phyloP scores from a whole-genome alignment of 2,888 invertebrate species.

The Cylindroiulus punctatus region DNA sequence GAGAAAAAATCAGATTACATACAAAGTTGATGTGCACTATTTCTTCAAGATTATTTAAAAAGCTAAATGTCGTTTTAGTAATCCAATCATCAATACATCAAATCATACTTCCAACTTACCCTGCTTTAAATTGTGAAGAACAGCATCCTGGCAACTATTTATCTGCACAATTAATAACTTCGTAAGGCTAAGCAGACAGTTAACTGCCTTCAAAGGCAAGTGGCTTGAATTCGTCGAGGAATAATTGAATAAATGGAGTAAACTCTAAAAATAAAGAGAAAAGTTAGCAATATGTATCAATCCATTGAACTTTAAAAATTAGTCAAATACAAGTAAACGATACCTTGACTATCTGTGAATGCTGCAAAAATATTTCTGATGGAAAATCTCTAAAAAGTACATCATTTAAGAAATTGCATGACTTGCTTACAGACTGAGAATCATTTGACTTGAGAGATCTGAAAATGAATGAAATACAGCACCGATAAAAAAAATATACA shows the following conservation, averaged over 20 bases:
- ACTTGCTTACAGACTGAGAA: not conserved
- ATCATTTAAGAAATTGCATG: slow-evolving; percentile 36
- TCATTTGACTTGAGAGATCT: slow-evolving; percentile 6
- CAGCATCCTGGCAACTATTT: not conserved
- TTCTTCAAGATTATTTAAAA: too few relatives aligned
- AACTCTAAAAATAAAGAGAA: not conserved
- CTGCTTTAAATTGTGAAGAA: not conserved
- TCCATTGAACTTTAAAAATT: not conserved
- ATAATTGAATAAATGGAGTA: not conserved
- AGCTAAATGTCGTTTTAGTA: not conserved
- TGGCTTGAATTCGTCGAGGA: not conserved
- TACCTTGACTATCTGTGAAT: slow-evolving; percentile 37
- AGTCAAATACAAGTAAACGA: not conserved
- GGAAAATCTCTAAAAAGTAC: slow-evolving; percentile 49
- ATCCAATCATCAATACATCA: not conserved
- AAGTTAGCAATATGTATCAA: not conserved
- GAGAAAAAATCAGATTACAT: not conserved
- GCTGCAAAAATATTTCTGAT: slow-evolving; percentile 40
- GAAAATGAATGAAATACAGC: not conserved
- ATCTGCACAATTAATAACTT: not conserved
- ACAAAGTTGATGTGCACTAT: too few relatives aligned
- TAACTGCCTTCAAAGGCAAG: slow-evolving; percentile 36
- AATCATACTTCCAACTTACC: not conserved
- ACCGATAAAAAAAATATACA: not conserved
- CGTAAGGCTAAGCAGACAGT: not conserved